A percentile compares a stretch with the other conserved stretches of the same genome.
phyloP scores from a whole-genome alignment of 2,113 vertebrate genomes.

The Tetrax tetrax region DNA sequence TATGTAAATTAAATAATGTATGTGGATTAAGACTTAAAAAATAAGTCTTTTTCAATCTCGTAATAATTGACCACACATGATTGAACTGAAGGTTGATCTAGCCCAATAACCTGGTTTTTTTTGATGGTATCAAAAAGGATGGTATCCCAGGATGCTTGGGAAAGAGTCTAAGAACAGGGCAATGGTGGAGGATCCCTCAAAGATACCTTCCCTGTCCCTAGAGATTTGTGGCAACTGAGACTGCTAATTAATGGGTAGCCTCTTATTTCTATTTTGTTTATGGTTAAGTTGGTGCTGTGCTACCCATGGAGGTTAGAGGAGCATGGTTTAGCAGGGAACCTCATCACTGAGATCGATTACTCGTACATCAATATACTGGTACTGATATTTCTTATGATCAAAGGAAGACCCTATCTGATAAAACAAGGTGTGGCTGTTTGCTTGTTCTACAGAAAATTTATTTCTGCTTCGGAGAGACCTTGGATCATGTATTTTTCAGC shows the following conservation, averaged over 20 bases:
- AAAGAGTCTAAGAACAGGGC: not conserved
- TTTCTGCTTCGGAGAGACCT: not conserved
- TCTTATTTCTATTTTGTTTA: not conserved
- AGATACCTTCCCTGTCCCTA: not conserved
- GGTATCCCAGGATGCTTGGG: not conserved
- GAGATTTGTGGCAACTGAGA: not conserved
- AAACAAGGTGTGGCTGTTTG: not conserved
- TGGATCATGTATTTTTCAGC: not conserved
- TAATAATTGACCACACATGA: not conserved
- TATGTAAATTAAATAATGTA: not conserved
- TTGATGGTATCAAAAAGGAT: not conserved
- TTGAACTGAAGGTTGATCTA: not conserved
- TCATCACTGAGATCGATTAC: accelerated
- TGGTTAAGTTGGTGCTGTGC: not conserved
- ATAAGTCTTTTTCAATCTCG: accelerated
- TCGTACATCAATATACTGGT: not conserved
- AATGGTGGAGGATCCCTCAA: not conserved
- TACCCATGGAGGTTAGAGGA: not conserved
- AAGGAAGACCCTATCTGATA: not conserved
- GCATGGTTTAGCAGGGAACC: not conserved
- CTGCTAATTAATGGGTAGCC: not conserved
- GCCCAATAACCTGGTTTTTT: not conserved
- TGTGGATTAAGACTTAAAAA: not conserved
- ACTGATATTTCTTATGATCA: not conserved
- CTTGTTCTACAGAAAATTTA: not conserved